These are phyloP conservation scores for Pollenia labialis DNA, from an alignment of 2,888 invertebrate species.

Conservation along the genomic window DNA sequence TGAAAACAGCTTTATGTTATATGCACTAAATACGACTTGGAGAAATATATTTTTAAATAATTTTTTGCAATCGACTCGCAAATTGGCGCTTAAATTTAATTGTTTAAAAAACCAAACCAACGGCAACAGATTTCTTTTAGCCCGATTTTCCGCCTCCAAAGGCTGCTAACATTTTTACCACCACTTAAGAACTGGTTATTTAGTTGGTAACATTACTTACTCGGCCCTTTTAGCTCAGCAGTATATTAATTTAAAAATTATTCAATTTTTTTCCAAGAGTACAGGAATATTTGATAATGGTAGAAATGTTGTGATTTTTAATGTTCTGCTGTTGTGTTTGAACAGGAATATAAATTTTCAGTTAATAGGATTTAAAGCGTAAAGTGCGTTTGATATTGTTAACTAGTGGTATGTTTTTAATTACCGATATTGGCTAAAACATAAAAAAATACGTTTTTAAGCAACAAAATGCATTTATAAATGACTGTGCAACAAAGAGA, in stretches of 20 bases:
- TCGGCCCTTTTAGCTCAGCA: not conserved
- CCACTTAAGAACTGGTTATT: not conserved
- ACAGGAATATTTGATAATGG: constrained; percentile 45
- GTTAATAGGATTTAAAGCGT: constrained; percentile 75
- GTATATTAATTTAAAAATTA: constrained; percentile 44
- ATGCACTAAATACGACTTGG: no score
- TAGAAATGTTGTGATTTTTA: constrained; percentile 67
- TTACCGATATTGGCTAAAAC: constrained; percentile 68
- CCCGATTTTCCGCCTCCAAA: no score
- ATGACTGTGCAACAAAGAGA: not conserved
- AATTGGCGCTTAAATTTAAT: no score
- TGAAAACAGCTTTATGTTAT: no score
- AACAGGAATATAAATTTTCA: constrained; percentile 69
- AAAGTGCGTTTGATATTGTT: constrained; percentile 53
- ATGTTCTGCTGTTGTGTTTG: constrained; percentile 57
- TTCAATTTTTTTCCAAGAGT: constrained; percentile 3
- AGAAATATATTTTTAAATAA: no score
- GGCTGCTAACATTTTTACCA: no score
- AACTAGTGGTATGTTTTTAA: constrained; percentile 68
- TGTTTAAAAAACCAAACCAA: no score
- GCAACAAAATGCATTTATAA: constrained; percentile 48
- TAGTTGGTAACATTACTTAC: constrained; percentile 35
- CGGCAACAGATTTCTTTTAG: no score
- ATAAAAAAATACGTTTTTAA: constrained; percentile 30
- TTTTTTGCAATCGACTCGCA: no score